These are phyloP conservation scores for Mizuhopecten yessoensis DNA, from an alignment of 1,140 invertebrate species.

Conservation along the genomic window DNA sequence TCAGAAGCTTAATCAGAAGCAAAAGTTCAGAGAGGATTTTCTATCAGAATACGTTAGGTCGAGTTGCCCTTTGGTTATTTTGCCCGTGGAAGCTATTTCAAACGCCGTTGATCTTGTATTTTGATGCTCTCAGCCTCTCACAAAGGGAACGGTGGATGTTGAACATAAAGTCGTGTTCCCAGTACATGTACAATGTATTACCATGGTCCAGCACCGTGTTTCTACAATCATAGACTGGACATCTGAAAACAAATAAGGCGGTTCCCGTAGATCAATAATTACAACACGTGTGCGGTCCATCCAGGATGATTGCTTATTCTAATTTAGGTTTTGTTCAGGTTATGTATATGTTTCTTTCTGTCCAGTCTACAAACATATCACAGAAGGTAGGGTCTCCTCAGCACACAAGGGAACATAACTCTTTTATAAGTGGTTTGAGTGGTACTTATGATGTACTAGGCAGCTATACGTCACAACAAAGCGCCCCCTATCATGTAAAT, in stretches of 20 bases:
- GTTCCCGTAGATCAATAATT: background rate
- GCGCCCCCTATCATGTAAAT: constrained; percentile 17
- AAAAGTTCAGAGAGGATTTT: no score
- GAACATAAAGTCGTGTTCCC: no score
- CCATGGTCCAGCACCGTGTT: no score
- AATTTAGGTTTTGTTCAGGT: background rate
- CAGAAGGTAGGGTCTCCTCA: background rate
- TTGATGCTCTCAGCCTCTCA: no score
- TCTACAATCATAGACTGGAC: no score
- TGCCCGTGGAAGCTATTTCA: no score
- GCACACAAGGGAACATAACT: background rate
- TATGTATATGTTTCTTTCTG: background rate
- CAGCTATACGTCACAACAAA: background rate
- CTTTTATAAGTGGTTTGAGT: background rate
- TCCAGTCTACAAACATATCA: background rate
- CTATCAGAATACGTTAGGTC: no score
- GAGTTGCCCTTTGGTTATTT: no score
- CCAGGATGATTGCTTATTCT: background rate
- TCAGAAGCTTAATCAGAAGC: no score
- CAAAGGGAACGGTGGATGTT: no score
- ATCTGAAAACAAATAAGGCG: background rate
- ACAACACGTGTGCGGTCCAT: background rate
- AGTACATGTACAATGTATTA: no score
- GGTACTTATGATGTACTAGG: background rate
- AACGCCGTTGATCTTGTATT: no score